These are phyloP conservation scores for Ciconia maguari DNA, from an alignment of 2,113 vertebrate species.

Conservation along the genomic window DNA sequence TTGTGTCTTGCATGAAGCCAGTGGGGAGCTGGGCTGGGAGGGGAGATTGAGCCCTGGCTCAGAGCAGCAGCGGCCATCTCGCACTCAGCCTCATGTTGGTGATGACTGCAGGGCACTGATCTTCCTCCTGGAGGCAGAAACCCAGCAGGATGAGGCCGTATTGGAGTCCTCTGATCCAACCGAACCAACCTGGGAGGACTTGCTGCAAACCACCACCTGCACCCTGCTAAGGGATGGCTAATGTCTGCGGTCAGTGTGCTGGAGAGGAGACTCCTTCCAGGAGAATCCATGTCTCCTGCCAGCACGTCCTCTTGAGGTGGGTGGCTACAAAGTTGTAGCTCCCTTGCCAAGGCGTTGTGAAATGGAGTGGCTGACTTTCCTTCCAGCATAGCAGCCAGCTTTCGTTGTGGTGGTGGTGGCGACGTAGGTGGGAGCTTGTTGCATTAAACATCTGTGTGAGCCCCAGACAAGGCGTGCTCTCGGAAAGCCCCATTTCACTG, in stretches of 20 bases:
- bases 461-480: not conserved
- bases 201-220: not conserved
- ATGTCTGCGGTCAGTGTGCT: not conserved
- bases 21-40: not conserved
- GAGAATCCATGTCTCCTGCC: not conserved
- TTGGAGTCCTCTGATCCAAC: not conserved
- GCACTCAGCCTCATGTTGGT: not conserved
- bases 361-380: not conserved
- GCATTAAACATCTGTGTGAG: not conserved
- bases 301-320: not conserved
- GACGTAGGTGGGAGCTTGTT: not conserved
- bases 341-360: no score
- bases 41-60: not conserved
- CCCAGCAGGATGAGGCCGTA: not conserved
- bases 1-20: not conserved
- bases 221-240: fast-evolving
- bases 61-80: fast-evolving
- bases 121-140: not conserved
- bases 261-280: not conserved
- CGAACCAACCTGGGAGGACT: not conserved
- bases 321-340: no score
- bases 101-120: not conserved
- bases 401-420: not conserved
- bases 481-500: not conserved
- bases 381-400: not conserved